These are phyloP conservation scores for Hippopotamus amphibius DNA, from an alignment of 2,113 vertebrate species.

Conservation along the genomic window DNA sequence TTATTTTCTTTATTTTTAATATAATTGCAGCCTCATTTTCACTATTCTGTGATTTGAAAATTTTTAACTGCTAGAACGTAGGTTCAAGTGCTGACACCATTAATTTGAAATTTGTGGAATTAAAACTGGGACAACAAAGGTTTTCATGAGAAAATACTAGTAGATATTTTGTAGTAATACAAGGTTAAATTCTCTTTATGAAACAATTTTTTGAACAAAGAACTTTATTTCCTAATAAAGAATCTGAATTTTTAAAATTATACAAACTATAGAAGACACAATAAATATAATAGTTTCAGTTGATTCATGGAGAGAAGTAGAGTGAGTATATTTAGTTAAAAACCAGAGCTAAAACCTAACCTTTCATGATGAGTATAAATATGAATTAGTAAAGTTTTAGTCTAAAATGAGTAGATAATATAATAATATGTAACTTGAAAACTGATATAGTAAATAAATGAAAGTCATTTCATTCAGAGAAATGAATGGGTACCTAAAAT, in stretches of 20 bases:
- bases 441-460: background rate
- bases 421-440: background rate
- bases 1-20: background rate
- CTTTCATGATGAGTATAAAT: background rate
- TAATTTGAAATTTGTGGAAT: background rate
- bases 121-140: background rate
- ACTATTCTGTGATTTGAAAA: background rate
- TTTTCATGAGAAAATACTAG: background rate
- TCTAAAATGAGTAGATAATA: background rate
- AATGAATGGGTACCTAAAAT: background rate
- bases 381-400: background rate
- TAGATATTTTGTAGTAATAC: background rate
- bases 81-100: background rate
- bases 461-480: background rate
- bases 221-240: background rate
- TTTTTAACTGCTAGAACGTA: background rate
- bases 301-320: background rate
- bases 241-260: background rate
- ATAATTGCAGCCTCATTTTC: background rate
- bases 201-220: background rate
- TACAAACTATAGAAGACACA: background rate
- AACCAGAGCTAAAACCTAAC: background rate
- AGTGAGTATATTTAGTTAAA: background rate
- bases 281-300: background rate
- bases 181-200: background rate